phyloP scores from a whole-genome alignment of 2,797 vertebrate species.

The Megalops cyprinoides region DNA sequence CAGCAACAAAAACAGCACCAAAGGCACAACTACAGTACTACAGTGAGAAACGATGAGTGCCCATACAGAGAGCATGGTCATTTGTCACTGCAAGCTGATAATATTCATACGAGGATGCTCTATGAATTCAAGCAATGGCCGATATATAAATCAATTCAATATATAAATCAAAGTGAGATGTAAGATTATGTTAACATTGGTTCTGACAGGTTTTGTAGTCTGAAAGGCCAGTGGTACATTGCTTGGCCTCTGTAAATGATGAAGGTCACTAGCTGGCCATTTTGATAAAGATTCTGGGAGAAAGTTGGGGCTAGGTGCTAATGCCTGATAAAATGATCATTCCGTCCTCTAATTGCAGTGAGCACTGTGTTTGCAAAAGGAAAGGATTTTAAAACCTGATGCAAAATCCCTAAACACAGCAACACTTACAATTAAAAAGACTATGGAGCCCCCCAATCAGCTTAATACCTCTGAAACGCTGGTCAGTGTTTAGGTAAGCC shows the following conservation, averaged over 20 bases:
- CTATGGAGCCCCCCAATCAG: background rate
- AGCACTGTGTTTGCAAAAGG: too few relatives aligned
- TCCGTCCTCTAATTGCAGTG: background rate
- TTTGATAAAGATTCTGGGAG: constrained; percentile 57
- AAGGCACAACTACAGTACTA: constrained; percentile 23
- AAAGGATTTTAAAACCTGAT: too few relatives aligned
- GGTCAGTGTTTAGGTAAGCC: background rate
- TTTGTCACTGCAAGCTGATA: constrained; percentile 78
- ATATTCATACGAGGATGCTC: constrained; percentile 72
- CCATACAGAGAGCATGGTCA: constrained; percentile 79
- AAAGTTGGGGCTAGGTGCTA: constrained; percentile 39
- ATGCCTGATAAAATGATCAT: background rate
- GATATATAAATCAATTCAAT: constrained; percentile 50
- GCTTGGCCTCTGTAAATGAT: constrained; percentile 24
- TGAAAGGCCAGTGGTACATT: constrained; percentile 54
- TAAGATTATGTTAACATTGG: constrained; percentile 57
- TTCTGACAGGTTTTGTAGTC: constrained; percentile 57
- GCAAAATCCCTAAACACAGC: too few relatives aligned
- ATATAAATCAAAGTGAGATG: constrained; percentile 71
- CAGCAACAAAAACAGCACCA: background rate
- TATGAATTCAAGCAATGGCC: constrained; percentile 66
- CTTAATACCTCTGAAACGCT: constrained; percentile 14
- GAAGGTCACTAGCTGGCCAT: constrained; percentile 62
- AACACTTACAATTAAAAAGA: constrained; percentile 7
- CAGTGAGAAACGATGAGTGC: constrained; percentile 69